These are phyloP conservation scores for Leucosticte australis DNA, from an alignment of 2,113 vertebrate species.

Conservation along the genomic window DNA sequence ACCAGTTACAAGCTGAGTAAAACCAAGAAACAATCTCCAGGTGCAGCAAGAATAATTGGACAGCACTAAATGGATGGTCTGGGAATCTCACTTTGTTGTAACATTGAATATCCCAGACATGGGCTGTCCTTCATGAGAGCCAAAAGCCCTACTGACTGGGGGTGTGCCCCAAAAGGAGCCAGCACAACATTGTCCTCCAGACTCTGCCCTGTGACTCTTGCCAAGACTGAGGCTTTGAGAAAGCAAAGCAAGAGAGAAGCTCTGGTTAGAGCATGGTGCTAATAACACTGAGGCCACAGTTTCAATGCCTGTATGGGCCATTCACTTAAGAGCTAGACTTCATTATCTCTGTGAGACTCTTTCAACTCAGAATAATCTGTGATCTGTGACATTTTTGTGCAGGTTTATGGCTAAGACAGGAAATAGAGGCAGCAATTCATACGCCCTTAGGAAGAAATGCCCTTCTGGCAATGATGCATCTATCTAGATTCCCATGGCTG, in stretches of 20 bases:
- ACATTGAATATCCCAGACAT: neutral
- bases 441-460: neutral
- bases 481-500: neutral
- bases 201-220: neutral
- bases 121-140: neutral
- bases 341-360: neutral
- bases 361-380: neutral
- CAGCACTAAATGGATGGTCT: neutral
- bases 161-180: neutral
- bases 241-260: neutral
- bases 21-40: neutral
- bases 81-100: neutral
- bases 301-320: neutral
- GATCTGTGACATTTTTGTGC: neutral
- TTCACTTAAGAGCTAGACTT: too few relatives aligned
- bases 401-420: neutral
- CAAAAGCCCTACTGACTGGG: neutral
- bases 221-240: neutral
- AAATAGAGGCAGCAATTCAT: neutral
- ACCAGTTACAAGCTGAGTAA: accelerated
- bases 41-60: neutral
- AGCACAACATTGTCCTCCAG: neutral
- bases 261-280: neutral
- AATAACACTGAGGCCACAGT: accelerated
- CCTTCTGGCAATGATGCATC: neutral